Evolutionary conservation across 2,888 invertebrate species (phyloP), one percentile per base, ranked within the genome.

Genomic region (Danaus chrysippus): DNA sequence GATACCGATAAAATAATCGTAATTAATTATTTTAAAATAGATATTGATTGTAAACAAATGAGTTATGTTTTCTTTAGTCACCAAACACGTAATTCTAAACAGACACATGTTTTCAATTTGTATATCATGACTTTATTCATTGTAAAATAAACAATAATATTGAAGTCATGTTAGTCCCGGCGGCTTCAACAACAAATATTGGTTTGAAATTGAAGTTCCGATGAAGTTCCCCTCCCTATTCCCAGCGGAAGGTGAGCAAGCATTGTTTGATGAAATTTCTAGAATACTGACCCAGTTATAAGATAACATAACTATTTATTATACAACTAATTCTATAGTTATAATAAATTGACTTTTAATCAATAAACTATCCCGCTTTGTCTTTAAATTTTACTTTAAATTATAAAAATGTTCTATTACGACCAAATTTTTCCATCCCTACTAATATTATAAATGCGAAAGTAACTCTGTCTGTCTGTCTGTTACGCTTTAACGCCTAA

Each of bases 141-240:
- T n/a, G 52, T n/a, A 58, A 11, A 46, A 6, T 13, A 43, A 53
- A 23, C 53, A 54, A 59, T 12, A 54, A 59, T 54, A 59, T 42
- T 23, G 41, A 42, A 61, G 60, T 67, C 58, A 65, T 61, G 62
- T 62, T 60, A 62, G 54, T 70, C 71, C 70, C 75, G 58, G 54
- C 62, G 71, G 75, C 62, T 67, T 70, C 59, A 60, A 70, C 67
- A 73, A 71, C 78, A 81, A 80, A 84, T 81, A 83, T 81, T 79
- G 81, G 74, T 75, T 78, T 77, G 79, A 77, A 83, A 85, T 84
- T 83, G 82, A 81, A 80, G 78, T 77, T 71, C 68, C 64, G 56
- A 56, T 61, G 59, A 68, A 67, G 67, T 70, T 71, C 70, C 66
- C 63, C 59, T 58, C 57, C 23, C 65, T 62, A 59, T 42, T 62